These are phyloP conservation scores for Melangyna quadrimaculata DNA, from an alignment of 2,888 invertebrate genomes.

Conservation along the genomic window DNA sequence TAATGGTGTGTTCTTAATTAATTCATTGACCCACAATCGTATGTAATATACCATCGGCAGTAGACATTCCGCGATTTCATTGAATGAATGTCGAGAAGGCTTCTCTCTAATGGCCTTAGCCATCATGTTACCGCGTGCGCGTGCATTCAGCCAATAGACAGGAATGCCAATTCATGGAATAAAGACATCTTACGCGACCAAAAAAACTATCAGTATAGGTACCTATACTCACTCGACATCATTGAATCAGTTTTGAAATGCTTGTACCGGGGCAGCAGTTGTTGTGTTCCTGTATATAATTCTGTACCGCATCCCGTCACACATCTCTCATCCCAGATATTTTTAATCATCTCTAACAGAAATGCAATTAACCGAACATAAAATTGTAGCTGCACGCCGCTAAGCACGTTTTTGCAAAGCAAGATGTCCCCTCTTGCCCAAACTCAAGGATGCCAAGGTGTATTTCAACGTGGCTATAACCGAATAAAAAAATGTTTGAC, in stretches of 20 bases:
- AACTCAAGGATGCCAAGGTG: slow-evolving; percentile 15
- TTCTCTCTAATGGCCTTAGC: slow-evolving; percentile 29
- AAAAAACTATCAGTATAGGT: not conserved
- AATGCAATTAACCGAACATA: slow-evolving; percentile 71
- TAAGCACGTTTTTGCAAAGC: slow-evolving; percentile 14
- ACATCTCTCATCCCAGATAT: slow-evolving; percentile 59
- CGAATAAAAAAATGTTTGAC: not conserved
- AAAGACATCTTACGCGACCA: slow-evolving; percentile 51
- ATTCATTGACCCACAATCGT: slow-evolving; percentile 67
- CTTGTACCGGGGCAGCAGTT: slow-evolving; percentile 17
- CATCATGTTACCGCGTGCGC: slow-evolving; percentile 1
- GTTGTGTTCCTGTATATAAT: not conserved
- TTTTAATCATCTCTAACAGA: slow-evolving; percentile 65
- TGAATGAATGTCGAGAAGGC: slow-evolving; percentile 35
- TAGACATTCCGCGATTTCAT: slow-evolving; percentile 47
- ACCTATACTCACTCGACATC: slow-evolving; percentile 22
- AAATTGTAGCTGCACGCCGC: slow-evolving; percentile 43
- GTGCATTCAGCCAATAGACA: slow-evolving; percentile 45
- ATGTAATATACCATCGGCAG: not conserved
- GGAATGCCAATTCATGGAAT: slow-evolving; percentile 62
- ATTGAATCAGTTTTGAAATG: slow-evolving; percentile 56
- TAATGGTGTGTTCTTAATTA: slow-evolving; percentile 42
- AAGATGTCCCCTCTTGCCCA: not conserved
- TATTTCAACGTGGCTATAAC: not conserved
- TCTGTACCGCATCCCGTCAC: slow-evolving; percentile 27